phyloP scores from a whole-genome alignment of 2,797 vertebrate species.

The Catharus ustulatus region DNA sequence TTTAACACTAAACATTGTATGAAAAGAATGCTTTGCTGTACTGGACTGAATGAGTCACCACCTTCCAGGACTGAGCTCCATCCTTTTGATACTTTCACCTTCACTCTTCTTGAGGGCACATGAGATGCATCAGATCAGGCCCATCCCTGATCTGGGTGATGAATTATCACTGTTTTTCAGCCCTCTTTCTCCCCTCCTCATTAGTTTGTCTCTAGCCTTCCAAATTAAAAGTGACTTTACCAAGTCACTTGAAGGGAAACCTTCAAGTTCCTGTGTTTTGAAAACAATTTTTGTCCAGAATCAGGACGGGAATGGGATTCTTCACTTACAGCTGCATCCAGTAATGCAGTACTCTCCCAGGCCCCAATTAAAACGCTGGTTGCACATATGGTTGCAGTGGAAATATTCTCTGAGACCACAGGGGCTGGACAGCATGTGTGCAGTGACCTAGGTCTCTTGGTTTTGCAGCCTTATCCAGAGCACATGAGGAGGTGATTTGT shows the following conservation, averaged over 20 bases:
- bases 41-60: not conserved
- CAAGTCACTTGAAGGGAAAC: not conserved
- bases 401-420: not conserved
- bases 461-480: not conserved
- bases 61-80: not conserved
- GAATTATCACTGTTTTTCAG: not conserved
- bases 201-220: not conserved
- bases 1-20: not conserved
- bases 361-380: not conserved
- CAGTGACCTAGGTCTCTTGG: not conserved
- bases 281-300: not conserved
- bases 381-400: not conserved
- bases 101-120: not conserved
- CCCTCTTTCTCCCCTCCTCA: not conserved
- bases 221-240: not conserved
- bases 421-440: not conserved
- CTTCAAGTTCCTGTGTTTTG: not conserved
- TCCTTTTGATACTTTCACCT: not conserved
- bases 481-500: not conserved
- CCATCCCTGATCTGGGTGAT: not conserved
- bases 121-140: not conserved
- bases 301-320: not conserved
- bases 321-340: not conserved
- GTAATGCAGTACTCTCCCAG: not conserved
- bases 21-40: not conserved